phyloP scores from a whole-genome alignment of 2,888 invertebrate species.

The Linyphia triangularis region DNA sequence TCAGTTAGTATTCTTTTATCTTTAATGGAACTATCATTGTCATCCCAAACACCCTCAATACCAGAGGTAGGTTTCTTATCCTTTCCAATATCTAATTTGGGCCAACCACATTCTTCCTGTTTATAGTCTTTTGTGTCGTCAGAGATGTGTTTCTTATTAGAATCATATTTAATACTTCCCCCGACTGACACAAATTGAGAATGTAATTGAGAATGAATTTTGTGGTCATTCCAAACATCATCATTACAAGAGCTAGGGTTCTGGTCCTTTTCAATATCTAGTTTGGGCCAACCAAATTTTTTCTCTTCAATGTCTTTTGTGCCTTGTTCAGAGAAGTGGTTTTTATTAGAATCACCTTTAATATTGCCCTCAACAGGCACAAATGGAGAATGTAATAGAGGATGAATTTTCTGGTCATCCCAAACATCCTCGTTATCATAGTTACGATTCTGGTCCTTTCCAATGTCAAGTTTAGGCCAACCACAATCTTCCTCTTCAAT shows the following conservation, averaged over 20 bases:
- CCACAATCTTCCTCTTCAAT: neutral
- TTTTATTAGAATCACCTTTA: too few species aligned
- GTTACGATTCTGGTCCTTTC: neutral
- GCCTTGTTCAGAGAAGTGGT: too few species aligned
- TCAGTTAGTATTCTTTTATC: neutral
- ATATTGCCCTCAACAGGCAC: too few species aligned
- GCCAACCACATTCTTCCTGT: neutral
- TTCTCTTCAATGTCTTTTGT: neutral
- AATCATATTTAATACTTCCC: too few species aligned
- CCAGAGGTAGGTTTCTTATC: neutral
- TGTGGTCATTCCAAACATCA: neutral
- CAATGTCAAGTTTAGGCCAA: neutral
- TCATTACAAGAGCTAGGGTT: neutral
- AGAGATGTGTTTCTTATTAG: too few species aligned
- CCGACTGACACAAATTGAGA: too few species aligned
- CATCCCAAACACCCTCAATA: neutral
- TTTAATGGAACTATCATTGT: too few species aligned
- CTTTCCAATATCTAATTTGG: neutral
- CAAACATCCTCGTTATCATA: neutral
- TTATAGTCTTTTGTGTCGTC: too few species aligned
- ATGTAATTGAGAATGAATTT: too few species aligned
- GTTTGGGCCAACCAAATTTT: neutral
- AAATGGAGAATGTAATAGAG: too few species aligned
- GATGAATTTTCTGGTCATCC: too few species aligned
- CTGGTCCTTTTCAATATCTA: neutral